These are phyloP conservation scores for Bugulina stolonifera DNA, from an alignment of 2,888 invertebrate species.

Conservation along the genomic window DNA sequence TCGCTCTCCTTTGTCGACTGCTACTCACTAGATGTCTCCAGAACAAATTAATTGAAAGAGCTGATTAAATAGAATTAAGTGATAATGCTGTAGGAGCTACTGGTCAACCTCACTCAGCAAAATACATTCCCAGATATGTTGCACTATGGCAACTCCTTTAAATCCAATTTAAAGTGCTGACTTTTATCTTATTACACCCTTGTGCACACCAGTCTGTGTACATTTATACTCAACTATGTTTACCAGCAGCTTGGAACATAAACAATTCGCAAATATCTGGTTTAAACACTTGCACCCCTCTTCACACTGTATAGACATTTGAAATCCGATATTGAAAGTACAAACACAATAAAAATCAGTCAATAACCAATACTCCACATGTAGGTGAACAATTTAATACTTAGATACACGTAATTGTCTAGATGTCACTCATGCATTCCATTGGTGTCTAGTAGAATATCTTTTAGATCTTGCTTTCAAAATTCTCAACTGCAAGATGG, in stretches of 20 bases:
- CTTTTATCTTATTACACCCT: neutral
- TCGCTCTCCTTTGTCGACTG: no score
- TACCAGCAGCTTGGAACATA: neutral
- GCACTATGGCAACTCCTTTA: neutral
- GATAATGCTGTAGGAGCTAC: no score
- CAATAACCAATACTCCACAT: neutral
- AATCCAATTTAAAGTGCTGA: neutral
- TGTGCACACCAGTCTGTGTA: neutral
- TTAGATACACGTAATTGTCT: neutral
- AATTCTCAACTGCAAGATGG: no score
- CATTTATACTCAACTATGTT: neutral
- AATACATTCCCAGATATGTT: neutral
- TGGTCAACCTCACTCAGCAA: neutral
- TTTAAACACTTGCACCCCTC: no score
- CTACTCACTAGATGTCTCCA: no score
- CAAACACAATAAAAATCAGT: neutral
- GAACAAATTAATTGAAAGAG: no score
- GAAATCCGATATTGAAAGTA: neutral
- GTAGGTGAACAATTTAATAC: neutral
- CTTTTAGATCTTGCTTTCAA: no score
- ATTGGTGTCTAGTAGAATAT: neutral
- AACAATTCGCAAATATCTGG: neutral
- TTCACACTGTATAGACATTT: no score
- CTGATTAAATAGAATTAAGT: no score
- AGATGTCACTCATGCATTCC: neutral